Evolutionary conservation across 37 sponge, comb jelly and placozoan genomes (phyloP).

Genomic region (Tethya wilhelma): DNA sequence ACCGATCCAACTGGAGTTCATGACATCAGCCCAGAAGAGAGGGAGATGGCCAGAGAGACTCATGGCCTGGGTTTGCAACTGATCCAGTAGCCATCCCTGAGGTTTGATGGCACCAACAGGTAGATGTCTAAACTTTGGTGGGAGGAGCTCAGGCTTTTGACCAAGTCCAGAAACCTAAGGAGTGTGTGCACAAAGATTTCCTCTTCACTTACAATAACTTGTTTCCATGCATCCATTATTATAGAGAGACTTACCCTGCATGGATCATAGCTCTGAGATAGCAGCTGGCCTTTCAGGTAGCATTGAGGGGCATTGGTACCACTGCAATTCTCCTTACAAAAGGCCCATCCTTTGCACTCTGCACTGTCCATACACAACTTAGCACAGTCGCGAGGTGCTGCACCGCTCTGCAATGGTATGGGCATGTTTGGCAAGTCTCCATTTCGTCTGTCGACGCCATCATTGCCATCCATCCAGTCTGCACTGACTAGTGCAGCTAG

Average conservation of each 20-base stretch:
- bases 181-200: too few species aligned
- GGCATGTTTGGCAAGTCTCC: conserved; percentile 67
- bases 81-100: conserved; percentile 66
- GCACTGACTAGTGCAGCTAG: background rate
- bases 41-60: conserved; percentile 77
- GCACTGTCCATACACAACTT: conserved; percentile 30
- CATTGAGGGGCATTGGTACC: conserved; percentile 17
- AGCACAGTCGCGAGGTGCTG: conserved; percentile 44
- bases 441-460: conserved; percentile 59
- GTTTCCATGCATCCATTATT: too few species aligned
- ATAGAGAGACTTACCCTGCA: conserved; percentile 50
- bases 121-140: conserved; percentile 46
- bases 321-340: conserved; percentile 38
- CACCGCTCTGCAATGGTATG: background rate
- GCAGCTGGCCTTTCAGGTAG: conserved; percentile 51
- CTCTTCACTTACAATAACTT: too few species aligned
- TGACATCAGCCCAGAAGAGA: conserved; percentile 77
- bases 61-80: conserved; percentile 58
- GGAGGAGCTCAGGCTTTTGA: conserved; percentile 26
- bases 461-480: conserved; percentile 70
- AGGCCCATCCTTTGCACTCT: conserved; percentile 71
- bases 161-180: conserved; percentile 64
- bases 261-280: conserved; percentile 28
- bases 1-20: conserved; percentile 78
- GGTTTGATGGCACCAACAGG: conserved; percentile 64